phyloP scores from a whole-genome alignment of 2,888 invertebrate genomes.

The Lasioglossum marginatum region DNA sequence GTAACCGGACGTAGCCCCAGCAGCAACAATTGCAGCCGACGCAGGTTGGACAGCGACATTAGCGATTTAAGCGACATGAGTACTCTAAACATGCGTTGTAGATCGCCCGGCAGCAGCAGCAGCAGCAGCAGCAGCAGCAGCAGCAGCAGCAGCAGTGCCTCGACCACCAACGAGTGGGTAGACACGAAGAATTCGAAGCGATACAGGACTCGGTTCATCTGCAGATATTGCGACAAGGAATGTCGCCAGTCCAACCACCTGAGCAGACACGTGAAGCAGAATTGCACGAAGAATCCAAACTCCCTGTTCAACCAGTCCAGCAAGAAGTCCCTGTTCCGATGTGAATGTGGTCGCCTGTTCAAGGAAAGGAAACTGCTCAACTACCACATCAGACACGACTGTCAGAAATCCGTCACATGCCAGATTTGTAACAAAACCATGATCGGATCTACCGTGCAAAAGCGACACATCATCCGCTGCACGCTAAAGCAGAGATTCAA shows the following conservation, averaged over 20 bases:
- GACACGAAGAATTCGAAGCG: background rate
- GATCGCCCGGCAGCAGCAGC: too few species aligned
- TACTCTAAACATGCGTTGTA: too few species aligned
- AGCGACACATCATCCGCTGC: background rate
- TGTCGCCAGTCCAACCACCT: fast-evolving
- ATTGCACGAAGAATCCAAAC: conserved; percentile 24
- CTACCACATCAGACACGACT: conserved; percentile 39
- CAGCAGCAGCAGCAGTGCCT: background rate
- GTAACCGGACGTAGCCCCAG: background rate
- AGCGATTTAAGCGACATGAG: background rate
- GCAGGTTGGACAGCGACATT: background rate
- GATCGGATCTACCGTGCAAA: fast-evolving
- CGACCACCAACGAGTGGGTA: background rate
- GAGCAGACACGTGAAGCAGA: background rate
- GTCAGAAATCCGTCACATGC: conserved; percentile 13
- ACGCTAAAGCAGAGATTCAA: background rate
- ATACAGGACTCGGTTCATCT: background rate
- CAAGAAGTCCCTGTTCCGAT: fast-evolving
- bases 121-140: too few species aligned
- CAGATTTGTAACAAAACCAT: background rate
- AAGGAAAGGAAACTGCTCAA: background rate
- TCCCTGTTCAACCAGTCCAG: fast-evolving
- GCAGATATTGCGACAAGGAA: fast-evolving
- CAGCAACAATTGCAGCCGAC: too few species aligned
- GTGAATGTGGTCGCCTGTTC: conserved; percentile 24